A percentile compares a stretch with the other conserved stretches of the same genome.
These are phyloP conservation scores for Papilio gigon DNA, from an alignment of 2,888 invertebrate species.

Conservation along the genomic window DNA sequence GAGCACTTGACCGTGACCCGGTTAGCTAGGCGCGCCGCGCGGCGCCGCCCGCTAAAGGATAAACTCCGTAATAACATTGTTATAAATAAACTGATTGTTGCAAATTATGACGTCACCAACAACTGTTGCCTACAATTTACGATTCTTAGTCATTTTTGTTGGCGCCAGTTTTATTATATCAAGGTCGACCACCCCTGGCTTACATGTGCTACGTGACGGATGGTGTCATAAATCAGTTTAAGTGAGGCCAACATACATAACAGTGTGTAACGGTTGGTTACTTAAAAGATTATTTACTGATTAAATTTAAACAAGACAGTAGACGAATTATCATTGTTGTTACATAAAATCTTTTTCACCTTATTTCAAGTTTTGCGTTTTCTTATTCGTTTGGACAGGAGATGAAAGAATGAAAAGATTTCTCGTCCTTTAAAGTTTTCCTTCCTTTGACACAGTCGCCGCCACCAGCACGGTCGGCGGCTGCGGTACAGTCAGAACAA, in stretches of 20 bases:
- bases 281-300: too few relatives aligned
- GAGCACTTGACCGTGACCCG: constrained; percentile 38
- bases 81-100: constrained; percentile 31
- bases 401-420: too few relatives aligned
- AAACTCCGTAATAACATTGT: constrained; percentile 33
- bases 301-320: too few relatives aligned
- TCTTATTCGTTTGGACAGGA: too few relatives aligned
- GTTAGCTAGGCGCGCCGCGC: constrained; percentile 23
- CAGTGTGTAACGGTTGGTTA: too few relatives aligned
- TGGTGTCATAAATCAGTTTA: too few relatives aligned
- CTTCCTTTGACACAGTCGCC: neutral
- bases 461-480: neutral
- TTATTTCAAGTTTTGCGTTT: too few relatives aligned
- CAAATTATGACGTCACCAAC: constrained; percentile 21
- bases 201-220: too few relatives aligned
- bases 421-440: too few relatives aligned
- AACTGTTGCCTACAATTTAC: constrained; percentile 6
- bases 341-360: too few relatives aligned
- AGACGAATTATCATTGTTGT: too few relatives aligned
- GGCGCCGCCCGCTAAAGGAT: constrained; percentile 34
- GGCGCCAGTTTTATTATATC: constrained; percentile 14
- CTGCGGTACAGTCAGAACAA: constrained; percentile 3
- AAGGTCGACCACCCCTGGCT: neutral
- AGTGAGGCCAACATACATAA: too few relatives aligned
- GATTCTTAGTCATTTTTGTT: constrained; percentile 3